Percentiles rank a stretch among this genome's conserved stretches.
Conservation (phyloP, 2,888 invertebrate genomes). For the Nephrotoma guestfalica region DNA sequence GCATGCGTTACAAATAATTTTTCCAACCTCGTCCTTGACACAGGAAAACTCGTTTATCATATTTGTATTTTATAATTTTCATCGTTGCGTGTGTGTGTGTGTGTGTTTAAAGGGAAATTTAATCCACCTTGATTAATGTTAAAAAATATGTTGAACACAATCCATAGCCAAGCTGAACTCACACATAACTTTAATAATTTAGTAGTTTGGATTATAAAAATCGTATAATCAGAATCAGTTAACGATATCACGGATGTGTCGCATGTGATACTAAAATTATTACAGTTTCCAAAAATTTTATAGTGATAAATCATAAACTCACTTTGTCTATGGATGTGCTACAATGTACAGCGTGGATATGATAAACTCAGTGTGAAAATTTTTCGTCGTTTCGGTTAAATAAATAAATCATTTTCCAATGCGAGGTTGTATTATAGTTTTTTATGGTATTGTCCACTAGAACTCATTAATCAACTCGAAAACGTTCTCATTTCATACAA, state of each 20-base stretch:
- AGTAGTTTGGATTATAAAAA: no score
- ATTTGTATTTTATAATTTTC: not conserved
- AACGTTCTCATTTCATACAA: no score
- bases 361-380: not conserved
- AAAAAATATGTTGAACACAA: not conserved
- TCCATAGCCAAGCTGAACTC: not conserved
- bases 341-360: not conserved
- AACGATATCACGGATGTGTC: not conserved
- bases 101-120: not conserved
- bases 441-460: no score
- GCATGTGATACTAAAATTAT: not conserved
- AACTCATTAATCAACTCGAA: no score
- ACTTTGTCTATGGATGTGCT: not conserved
- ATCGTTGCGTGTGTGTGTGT: not conserved
- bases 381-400: not conserved
- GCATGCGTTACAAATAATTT: not conserved
- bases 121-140: not conserved
- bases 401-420: not conserved
- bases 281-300: not conserved
- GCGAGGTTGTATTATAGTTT: not conserved
- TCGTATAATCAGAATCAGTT: not conserved
- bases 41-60: not conserved
- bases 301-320: not conserved
- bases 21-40: not conserved
- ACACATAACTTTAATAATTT: no score